Conservation (phyloP, 1,140 invertebrate genomes). For the Heliothis subflexa region DNA sequence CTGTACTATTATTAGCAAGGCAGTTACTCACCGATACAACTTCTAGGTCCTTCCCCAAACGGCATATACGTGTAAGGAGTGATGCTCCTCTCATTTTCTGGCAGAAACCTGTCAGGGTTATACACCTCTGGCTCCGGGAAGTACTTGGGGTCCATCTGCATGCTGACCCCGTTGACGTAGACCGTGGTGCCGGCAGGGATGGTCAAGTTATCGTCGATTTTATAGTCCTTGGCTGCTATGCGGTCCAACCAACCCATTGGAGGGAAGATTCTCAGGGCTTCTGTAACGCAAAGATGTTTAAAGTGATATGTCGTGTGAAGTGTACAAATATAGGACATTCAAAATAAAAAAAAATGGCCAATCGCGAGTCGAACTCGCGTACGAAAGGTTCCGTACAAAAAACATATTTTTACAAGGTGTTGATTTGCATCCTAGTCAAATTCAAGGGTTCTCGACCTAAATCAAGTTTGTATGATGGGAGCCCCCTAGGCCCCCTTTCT, state of each 20-base stretch:
- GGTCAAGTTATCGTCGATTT: slow-evolving; percentile 70
- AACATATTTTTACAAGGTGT: no score
- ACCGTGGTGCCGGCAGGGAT: slow-evolving; percentile 63
- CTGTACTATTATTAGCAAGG: neutral
- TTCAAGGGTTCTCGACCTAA: no score
- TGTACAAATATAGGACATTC: no score
- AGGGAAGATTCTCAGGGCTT: slow-evolving; percentile 86
- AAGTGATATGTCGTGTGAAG: no score
- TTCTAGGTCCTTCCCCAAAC: slow-evolving; percentile 89
- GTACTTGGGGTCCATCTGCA: slow-evolving; percentile 83
- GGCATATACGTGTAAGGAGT: slow-evolving; percentile 83
- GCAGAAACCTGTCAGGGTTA: slow-evolving; percentile 85
- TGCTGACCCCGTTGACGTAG: slow-evolving; percentile 55
- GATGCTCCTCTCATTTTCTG: slow-evolving; percentile 73
- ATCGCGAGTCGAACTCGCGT: no score
- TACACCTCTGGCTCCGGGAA: slow-evolving; percentile 85
- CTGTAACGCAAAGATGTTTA: slow-evolving; percentile 56
- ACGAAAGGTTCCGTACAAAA: no score
- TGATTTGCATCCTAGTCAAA: no score
- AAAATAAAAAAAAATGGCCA: no score
- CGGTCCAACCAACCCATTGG: slow-evolving; percentile 78
- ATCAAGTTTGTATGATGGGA: no score
- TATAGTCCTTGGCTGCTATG: slow-evolving; percentile 67
- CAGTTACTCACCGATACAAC: slow-evolving; percentile 87
- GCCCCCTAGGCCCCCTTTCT: no score